phyloP scores from a whole-genome alignment of 2,797 vertebrate species.

The Enteromius mattozi region DNA sequence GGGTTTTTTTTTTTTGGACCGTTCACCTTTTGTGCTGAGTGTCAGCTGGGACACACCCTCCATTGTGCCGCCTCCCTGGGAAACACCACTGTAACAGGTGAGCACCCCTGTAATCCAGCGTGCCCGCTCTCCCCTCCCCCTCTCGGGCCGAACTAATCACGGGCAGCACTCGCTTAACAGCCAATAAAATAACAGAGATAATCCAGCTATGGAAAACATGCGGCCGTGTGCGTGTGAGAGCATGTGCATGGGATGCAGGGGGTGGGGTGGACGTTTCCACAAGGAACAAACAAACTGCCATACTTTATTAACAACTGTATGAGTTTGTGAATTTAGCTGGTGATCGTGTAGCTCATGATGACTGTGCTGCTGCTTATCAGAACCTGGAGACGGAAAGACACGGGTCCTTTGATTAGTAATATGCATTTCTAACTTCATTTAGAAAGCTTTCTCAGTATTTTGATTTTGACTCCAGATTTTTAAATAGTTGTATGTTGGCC shows the following conservation, averaged over 20 bases:
- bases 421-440: no score
- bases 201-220: slow-evolving; percentile 61
- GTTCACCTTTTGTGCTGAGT: slow-evolving; percentile 64
- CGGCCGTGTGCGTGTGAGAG: slow-evolving; percentile 36
- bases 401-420: background rate
- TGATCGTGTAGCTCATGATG: slow-evolving; percentile 40
- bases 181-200: slow-evolving; percentile 64
- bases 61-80: slow-evolving; percentile 65
- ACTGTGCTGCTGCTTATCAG: slow-evolving; percentile 32
- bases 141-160: slow-evolving; percentile 22
- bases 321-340: slow-evolving; percentile 33
- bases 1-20: background rate
- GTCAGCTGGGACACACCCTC: slow-evolving; percentile 66
- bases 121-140: slow-evolving; percentile 7
- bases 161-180: slow-evolving; percentile 50
- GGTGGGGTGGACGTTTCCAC: background rate
- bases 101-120: slow-evolving; percentile 59
- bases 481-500: no score
- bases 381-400: slow-evolving; percentile 28
- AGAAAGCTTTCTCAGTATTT: no score
- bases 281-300: slow-evolving; percentile 27
- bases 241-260: slow-evolving; percentile 38
- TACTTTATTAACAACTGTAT: slow-evolving; percentile 43
- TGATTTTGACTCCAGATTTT: no score
- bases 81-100: slow-evolving; percentile 66